A percentile compares a stretch with the other conserved stretches of the same genome.
Evolutionary conservation across 2,113 vertebrate genomes (phyloP).

Genomic region (Hylia prasina): DNA sequence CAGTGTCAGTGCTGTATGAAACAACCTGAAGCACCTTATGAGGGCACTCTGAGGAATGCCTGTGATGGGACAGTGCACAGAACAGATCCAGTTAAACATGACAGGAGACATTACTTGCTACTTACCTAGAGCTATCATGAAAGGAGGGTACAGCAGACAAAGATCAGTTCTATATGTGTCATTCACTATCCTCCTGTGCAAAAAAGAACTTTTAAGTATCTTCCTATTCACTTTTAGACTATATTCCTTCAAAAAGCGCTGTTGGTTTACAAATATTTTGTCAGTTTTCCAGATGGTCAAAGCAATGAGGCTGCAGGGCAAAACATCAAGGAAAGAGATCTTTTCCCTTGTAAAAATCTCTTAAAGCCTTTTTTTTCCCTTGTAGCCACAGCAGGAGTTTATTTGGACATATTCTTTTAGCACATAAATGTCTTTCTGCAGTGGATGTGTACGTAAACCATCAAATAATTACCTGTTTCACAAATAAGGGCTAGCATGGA

Average conservation of each 20-base stretch:
- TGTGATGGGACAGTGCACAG: neutral
- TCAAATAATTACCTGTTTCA: neutral
- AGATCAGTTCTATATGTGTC: slow-evolving; percentile 99
- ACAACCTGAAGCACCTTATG: neutral
- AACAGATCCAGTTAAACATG: neutral
- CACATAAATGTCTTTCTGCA: neutral
- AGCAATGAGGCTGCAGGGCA: neutral
- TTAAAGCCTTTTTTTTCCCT: neutral
- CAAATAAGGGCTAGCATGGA: neutral
- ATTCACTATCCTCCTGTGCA: slow-evolving; percentile 95
- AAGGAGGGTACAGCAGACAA: slow-evolving; percentile 97
- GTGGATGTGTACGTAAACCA: neutral
- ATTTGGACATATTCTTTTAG: neutral
- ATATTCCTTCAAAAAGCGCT: neutral
- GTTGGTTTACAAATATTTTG: neutral
- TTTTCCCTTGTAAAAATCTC: neutral
- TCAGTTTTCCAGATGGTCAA: neutral
- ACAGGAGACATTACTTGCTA: neutral
- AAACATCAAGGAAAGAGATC: neutral
- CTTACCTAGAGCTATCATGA: slow-evolving; percentile 98
- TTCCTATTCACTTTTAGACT: neutral
- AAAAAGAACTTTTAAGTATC: slow-evolving; percentile 60
- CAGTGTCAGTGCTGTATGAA: neutral
- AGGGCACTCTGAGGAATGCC: neutral
- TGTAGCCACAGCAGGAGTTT: neutral